A percentile compares a stretch with the other conserved stretches of the same genome.
Evolutionary conservation across 2,797 vertebrate genomes (phyloP).

Genomic region (Centropyge bicolor): DNA sequence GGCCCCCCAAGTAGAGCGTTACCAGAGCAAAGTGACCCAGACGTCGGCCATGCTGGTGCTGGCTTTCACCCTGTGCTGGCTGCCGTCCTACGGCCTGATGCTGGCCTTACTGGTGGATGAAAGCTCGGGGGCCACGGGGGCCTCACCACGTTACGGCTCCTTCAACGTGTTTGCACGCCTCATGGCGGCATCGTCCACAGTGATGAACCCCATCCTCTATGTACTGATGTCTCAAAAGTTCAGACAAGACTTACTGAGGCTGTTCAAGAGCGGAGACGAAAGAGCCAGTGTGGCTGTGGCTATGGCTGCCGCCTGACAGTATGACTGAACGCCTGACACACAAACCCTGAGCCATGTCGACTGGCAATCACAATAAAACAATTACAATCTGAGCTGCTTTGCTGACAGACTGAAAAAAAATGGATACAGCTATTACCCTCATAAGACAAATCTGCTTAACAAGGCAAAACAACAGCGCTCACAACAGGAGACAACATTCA

Average conservation of each 20-base stretch:
- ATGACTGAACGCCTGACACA: conserved; percentile 7
- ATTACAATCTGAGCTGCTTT: background rate
- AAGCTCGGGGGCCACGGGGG: conserved; percentile 72
- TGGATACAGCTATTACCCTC: background rate
- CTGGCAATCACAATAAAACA: conserved; percentile 26
- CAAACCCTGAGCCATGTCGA: background rate
- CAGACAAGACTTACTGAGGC: conserved; percentile 78
- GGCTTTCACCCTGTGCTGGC: conserved; percentile 87
- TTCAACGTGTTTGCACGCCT: conserved; percentile 79
- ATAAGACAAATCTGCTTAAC: conserved; percentile 6
- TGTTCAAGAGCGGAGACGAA: conserved; percentile 53
- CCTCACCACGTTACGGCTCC: conserved; percentile 74
- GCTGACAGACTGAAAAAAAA: conserved; percentile 25
- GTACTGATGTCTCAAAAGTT: conserved; percentile 87
- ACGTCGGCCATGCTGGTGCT: conserved; percentile 84
- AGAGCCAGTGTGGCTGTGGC: conserved; percentile 12
- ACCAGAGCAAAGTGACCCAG: conserved; percentile 85
- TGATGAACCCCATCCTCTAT: conserved; percentile 86
- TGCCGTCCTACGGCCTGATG: conserved; percentile 84
- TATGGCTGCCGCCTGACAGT: conserved; percentile 50
- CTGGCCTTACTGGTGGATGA: conserved; percentile 69
- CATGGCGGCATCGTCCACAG: conserved; percentile 84
- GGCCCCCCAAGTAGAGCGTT: conserved; percentile 82
- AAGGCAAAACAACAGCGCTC: conserved; percentile 7
- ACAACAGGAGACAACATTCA: background rate